Conservation (phyloP, 1,140 invertebrate genomes). For the Drosophila insularis region DNA sequence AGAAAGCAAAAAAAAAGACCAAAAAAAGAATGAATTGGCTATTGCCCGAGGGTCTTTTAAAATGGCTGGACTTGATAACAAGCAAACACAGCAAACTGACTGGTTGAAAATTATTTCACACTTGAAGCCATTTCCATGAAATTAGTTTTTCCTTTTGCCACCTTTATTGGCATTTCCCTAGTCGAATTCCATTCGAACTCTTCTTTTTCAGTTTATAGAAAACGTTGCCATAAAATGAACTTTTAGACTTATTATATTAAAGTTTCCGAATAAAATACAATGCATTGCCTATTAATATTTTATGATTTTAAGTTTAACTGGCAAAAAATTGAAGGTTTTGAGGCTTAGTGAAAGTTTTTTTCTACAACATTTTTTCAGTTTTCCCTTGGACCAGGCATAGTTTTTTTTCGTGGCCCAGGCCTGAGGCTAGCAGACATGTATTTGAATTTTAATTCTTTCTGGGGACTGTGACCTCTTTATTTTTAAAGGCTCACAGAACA, state of each 20-base stretch:
- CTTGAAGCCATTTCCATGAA: slow-evolving; percentile 73
- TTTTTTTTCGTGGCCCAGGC: slow-evolving; percentile 22
- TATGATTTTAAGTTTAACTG: slow-evolving; percentile 53
- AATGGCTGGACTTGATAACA: slow-evolving; percentile 35
- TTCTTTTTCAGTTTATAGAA: slow-evolving; percentile 41
- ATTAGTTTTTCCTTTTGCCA: slow-evolving; percentile 70
- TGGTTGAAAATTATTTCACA: slow-evolving; percentile 74
- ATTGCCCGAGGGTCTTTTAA: slow-evolving; percentile 51
- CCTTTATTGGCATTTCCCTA: slow-evolving; percentile 23
- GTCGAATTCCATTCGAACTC: neutral
- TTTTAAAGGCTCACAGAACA: neutral
- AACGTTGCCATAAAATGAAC: slow-evolving; percentile 63
- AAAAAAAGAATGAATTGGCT: slow-evolving; percentile 40
- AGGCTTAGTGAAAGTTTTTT: slow-evolving; percentile 48
- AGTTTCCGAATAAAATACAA: slow-evolving; percentile 57
- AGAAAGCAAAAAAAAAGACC: slow-evolving; percentile 34
- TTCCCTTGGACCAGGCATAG: neutral
- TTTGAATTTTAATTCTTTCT: slow-evolving; percentile 64
- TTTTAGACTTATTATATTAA: slow-evolving; percentile 37
- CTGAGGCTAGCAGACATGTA: slow-evolving; percentile 63
- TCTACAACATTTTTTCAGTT: slow-evolving; percentile 25
- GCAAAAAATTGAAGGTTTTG: neutral
- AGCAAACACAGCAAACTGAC: slow-evolving; percentile 54
- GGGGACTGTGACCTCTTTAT: slow-evolving; percentile 34
- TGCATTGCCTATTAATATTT: slow-evolving; percentile 66